Conservation (phyloP, 2,797 vertebrate species). For the Pantherophis alleghaniensis region DNA sequence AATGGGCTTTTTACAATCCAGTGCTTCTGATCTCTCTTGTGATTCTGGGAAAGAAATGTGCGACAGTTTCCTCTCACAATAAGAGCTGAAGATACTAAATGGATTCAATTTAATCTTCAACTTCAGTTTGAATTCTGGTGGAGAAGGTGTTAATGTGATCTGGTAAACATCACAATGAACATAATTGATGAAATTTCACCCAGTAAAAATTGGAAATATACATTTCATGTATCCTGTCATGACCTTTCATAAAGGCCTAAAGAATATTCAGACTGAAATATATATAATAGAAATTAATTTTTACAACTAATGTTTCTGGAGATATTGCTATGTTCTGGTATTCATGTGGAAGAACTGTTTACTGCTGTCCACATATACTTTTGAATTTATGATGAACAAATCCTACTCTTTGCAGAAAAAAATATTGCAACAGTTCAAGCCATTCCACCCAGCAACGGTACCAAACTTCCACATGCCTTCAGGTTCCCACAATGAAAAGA, state of each 20-base stretch:
- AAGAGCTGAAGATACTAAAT: constrained; percentile 72
- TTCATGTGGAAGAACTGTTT: constrained; percentile 11
- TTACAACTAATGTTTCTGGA: constrained; percentile 48
- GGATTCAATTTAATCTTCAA: not conserved
- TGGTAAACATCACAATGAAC: constrained; percentile 23
- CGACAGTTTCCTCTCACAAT: constrained; percentile 33
- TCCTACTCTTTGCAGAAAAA: constrained; percentile 32
- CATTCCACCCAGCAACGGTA: not conserved
- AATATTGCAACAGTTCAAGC: not conserved
- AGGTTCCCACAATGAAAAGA: constrained; percentile 60
- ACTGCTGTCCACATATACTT: constrained; percentile 45
- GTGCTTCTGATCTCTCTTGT: constrained; percentile 64
- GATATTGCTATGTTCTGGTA: constrained; percentile 20
- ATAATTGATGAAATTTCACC: not conserved
- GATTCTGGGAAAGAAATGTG: constrained; percentile 53
- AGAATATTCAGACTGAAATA: constrained; percentile 25
- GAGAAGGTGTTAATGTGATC: constrained; percentile 8
- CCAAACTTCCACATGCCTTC: constrained; percentile 41
- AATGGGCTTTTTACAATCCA: constrained; percentile 69
- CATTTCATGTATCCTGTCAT: constrained; percentile 42
- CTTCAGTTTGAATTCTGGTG: constrained; percentile 28
- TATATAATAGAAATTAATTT: constrained; percentile 46
- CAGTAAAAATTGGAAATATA: constrained; percentile 13
- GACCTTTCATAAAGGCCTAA: constrained; percentile 55
- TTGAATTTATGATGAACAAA: constrained; percentile 34